phyloP scores from a whole-genome alignment of 2,888 invertebrate genomes.

The Dolomedes plantarius region DNA sequence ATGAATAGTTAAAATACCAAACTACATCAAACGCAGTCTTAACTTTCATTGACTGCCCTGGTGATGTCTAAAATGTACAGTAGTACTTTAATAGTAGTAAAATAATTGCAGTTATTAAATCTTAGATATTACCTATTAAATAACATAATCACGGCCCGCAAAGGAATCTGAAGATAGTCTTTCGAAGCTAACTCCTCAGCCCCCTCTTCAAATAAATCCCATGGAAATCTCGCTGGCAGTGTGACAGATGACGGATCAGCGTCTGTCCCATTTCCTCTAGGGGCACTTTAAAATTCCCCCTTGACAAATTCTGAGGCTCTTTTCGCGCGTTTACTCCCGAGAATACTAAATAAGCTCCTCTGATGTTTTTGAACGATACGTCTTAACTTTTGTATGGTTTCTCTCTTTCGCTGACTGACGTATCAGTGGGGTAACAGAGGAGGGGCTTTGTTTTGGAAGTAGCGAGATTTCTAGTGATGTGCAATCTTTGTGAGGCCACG shows the following conservation, averaged over 20 bases:
- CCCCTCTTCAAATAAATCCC: no score
- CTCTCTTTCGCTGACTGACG: neutral
- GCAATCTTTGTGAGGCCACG: neutral
- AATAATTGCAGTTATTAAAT: no score
- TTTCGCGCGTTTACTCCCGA: neutral
- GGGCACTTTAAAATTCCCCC: neutral
- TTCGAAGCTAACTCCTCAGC: no score
- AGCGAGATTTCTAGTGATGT: neutral
- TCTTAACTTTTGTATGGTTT: slow-evolving; percentile 2
- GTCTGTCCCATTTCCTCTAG: neutral
- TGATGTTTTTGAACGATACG: slow-evolving; percentile 21
- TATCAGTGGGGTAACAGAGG: neutral
- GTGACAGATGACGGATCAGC: neutral
- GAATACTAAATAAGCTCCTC: slow-evolving; percentile 55
- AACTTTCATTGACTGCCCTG: no score
- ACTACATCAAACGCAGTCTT: no score
- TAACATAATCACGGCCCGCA: no score
- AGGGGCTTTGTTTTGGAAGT: neutral
- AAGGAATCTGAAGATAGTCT: no score
- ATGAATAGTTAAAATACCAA: no score
- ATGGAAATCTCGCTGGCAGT: neutral
- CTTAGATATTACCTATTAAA: no score
- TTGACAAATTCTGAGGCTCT: slow-evolving; percentile 8
- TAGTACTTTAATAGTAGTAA: no score
- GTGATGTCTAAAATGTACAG: no score